These are phyloP conservation scores for Telenomus remus DNA, from an alignment of 1,140 invertebrate species.

Conservation along the genomic window DNA sequence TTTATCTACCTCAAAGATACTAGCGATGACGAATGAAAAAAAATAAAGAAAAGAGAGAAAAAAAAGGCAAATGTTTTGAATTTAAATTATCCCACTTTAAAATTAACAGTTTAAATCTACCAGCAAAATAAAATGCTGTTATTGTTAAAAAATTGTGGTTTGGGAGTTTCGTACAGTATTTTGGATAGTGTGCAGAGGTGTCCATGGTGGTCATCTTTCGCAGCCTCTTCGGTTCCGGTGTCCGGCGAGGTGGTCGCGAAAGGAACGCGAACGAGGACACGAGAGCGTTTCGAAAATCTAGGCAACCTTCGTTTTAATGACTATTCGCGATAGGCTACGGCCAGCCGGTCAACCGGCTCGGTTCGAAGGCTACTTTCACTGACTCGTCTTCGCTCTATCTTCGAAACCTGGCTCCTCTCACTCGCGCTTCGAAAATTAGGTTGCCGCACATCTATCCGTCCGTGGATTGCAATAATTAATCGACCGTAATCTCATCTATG, in stretches of 20 bases:
- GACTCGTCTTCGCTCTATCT: slow-evolving; percentile 56
- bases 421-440: slow-evolving; percentile 50
- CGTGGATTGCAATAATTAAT: slow-evolving; percentile 42
- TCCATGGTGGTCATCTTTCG: slow-evolving; percentile 70
- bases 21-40: slow-evolving; percentile 37
- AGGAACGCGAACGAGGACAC: slow-evolving; percentile 59
- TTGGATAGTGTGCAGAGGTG: slow-evolving; percentile 59
- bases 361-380: slow-evolving; percentile 64
- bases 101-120: no score
- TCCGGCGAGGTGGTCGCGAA: slow-evolving; percentile 41
- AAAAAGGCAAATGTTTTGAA: slow-evolving; percentile 3
- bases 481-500: slow-evolving; percentile 30
- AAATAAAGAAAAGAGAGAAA: slow-evolving; percentile 2
- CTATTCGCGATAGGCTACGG: slow-evolving; percentile 55
- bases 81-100: no score
- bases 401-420: slow-evolving; percentile 54
- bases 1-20: slow-evolving; percentile 49
- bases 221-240: slow-evolving; percentile 36
- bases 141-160: no score
- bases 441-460: slow-evolving; percentile 50
- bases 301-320: slow-evolving; percentile 66
- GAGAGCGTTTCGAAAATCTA: slow-evolving; percentile 62
- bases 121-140: no score
- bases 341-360: slow-evolving; percentile 55
- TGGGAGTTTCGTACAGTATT: slow-evolving; percentile 64